Percentiles rank a stretch among this genome's conserved stretches.
phyloP scores from a whole-genome alignment of 92 coral and sea anemone genomes.

The Porites evermanni region DNA sequence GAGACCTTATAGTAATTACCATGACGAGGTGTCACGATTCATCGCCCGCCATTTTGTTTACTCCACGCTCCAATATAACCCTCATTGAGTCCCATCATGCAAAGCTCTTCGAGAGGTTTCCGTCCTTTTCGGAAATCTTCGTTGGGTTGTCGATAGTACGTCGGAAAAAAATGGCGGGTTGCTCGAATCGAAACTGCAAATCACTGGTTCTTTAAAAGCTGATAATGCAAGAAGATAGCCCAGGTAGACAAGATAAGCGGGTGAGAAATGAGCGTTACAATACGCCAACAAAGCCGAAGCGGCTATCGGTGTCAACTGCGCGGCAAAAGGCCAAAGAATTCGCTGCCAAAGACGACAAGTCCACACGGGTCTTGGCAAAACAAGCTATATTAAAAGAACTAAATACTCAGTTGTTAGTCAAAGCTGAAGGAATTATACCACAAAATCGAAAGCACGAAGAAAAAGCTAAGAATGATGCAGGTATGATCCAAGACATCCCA shows the following conservation, averaged over 20 bases:
- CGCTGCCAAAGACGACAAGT: conserved; percentile 82
- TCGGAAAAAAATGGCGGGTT: conserved; percentile 67
- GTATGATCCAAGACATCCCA: conserved; percentile 14
- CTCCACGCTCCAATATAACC: background rate
- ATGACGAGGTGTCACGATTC: conserved; percentile 5
- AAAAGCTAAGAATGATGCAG: conserved; percentile 46
- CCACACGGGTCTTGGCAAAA: conserved; percentile 85
- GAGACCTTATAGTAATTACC: background rate
- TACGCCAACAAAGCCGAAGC: conserved; percentile 69
- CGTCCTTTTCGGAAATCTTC: conserved; percentile 6
- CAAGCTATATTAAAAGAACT: conserved; percentile 84
- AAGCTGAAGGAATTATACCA: conserved; percentile 71
- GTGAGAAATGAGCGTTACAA: conserved; percentile 76
- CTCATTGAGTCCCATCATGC: conserved; percentile 38
- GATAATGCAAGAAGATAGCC: conserved; percentile 66
- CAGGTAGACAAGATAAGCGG: conserved; percentile 50
- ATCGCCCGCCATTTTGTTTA: conserved; percentile 37
- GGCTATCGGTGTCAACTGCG: conserved; percentile 65
- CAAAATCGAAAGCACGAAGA: conserved; percentile 37
- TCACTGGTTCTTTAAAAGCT: background rate
- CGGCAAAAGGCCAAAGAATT: conserved; percentile 70
- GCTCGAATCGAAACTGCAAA: background rate
- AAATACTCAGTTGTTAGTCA: conserved; percentile 62
- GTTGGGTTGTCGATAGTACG: background rate
- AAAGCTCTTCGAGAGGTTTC: conserved; percentile 10